Base-by-base conservation (phyloP, 2,888 invertebrate genomes). In the Crepidodera aurea region DNA sequence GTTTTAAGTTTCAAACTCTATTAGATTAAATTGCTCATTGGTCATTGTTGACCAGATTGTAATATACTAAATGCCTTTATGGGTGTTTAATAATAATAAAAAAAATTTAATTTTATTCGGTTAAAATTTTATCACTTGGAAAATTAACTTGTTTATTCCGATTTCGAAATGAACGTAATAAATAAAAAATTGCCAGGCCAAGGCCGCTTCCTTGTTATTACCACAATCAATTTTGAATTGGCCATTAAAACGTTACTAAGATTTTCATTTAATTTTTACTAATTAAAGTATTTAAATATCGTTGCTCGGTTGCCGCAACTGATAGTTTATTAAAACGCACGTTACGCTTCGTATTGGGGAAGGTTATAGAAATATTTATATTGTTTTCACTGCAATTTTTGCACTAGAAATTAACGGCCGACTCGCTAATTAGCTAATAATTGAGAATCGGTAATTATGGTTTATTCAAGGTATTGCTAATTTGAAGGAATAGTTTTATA, bases 171-270 rank as follows among this genome's bases (percentile, higher is more conserved):
- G 12, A 6, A 44, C 25, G 19, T 42, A 10, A n/a, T 42, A 42
- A 42, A 44, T 16, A 44, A 13, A 44, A 34, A 56, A 46, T 34
- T 6, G 32, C 18, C 29, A 34, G 62, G 62, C 60, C 60, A 63
- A 65, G 65, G 62, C 15, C 55, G 55, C 18, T 46, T 46, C 27
- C 51, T 46, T 50, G 16, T 42, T 54, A 63, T 62, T 65, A 46
- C 51, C 51, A 51, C 53, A 65, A 60, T 57, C 58, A 60, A 60
- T 60, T 65, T 60, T 37, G 42, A 59, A 65, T 44, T 19, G 34
- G 22, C 22, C 13, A 22, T 46, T 57, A 48, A 22, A 51, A 51
- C 7, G 48, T 48, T 44, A 44, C 25, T 32, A 46, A 53, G 27
- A 54, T 55, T 60, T 60, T 60, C 50, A 60, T 15, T 48, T 60